Evolutionary conservation across 2,797 vertebrate species (phyloP).

Genomic region (Muscicapa striata): DNA sequence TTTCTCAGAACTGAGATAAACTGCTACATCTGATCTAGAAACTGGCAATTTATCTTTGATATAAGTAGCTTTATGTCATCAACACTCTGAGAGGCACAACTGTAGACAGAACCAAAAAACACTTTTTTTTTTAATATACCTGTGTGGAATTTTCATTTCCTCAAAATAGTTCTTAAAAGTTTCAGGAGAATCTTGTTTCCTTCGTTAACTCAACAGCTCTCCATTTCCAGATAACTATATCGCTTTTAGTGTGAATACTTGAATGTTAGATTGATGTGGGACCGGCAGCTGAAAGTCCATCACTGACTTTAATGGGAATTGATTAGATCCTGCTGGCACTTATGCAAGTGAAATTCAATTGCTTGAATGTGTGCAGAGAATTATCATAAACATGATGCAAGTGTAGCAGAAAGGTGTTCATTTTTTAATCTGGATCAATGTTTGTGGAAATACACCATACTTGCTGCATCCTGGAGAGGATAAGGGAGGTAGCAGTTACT

Average conservation of each 20-base stretch:
- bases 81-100: not conserved
- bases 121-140: not conserved
- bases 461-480: not conserved
- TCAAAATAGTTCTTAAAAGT: not conserved
- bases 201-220: not conserved
- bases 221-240: not conserved
- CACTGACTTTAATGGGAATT: constrained; percentile 52
- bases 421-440: not conserved
- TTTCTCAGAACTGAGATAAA: not conserved
- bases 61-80: not conserved
- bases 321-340: constrained; percentile 32
- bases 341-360: constrained; percentile 42
- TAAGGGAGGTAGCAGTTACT: not conserved
- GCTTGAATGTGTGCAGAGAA: constrained; percentile 24
- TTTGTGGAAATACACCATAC: not conserved
- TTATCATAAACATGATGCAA: constrained; percentile 25
- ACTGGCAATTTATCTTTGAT: not conserved
- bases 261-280: not conserved
- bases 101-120: not conserved
- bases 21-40: not conserved
- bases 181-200: not conserved
- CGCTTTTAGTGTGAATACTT: not conserved
- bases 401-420: not conserved
- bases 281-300: not conserved
- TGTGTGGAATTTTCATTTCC: not conserved